Percentiles rank a stretch among this genome's conserved stretches.
Conservation (phyloP, 2,797 vertebrate genomes). For the Chlorospingus flavigularis region DNA sequence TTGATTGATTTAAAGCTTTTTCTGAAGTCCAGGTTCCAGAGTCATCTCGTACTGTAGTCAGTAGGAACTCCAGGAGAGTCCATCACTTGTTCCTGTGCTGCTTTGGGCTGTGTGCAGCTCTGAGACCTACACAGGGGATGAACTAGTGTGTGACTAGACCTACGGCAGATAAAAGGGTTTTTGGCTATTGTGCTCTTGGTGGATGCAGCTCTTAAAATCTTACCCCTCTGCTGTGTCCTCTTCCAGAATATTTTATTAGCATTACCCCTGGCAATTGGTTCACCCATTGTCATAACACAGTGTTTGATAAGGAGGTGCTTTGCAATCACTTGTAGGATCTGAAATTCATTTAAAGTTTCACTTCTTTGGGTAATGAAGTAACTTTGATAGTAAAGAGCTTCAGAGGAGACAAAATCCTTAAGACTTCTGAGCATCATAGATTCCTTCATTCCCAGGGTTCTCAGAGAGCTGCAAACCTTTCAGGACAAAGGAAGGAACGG, state of each 20-base stretch:
- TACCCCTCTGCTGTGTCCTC: neutral
- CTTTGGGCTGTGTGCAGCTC: neutral
- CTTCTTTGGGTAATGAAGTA: neutral
- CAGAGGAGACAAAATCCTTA: neutral
- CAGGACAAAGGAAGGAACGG: neutral
- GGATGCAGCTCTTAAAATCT: neutral
- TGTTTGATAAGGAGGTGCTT: neutral
- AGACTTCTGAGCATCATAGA: neutral
- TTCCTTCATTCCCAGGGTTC: neutral
- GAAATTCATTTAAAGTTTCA: neutral
- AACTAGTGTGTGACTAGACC: neutral
- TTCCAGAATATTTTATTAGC: conserved; percentile 24
- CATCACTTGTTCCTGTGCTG: neutral
- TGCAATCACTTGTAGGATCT: neutral
- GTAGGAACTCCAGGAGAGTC: neutral
- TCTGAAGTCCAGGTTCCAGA: neutral
- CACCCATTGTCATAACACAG: neutral
- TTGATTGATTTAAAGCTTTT: neutral
- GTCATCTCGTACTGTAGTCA: neutral
- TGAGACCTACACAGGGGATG: neutral
- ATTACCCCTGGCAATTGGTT: conserved; percentile 5
- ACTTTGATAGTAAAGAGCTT: neutral
- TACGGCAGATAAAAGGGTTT: neutral
- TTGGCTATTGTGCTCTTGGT: neutral
- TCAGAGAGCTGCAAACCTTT: neutral